phyloP scores from a whole-genome alignment of 2,797 vertebrate genomes.

The Acanthis flammea region DNA sequence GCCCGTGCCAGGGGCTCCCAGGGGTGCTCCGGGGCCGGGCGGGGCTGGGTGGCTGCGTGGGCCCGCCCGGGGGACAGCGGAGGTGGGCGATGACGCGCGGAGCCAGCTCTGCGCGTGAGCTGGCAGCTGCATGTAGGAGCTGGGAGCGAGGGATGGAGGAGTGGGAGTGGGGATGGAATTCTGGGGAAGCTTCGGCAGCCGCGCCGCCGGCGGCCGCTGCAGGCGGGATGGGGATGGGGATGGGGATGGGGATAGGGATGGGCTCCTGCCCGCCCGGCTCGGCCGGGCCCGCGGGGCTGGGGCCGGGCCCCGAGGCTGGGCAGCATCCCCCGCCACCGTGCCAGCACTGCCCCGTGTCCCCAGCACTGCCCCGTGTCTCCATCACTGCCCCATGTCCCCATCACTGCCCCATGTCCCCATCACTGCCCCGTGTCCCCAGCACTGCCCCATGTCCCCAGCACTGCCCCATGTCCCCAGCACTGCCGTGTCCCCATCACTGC shows the following conservation, averaged over 20 bases:
- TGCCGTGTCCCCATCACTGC: too few species aligned
- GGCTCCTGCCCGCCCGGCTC: neutral
- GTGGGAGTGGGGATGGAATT: neutral
- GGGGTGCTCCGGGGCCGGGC: neutral
- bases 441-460: too few species aligned
- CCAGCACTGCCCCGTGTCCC: neutral
- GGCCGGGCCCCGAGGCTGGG: neutral
- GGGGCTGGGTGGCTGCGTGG: neutral
- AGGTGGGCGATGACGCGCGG: slow-evolving; percentile 30
- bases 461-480: too few species aligned
- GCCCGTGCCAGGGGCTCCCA: neutral
- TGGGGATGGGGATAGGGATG: too few species aligned
- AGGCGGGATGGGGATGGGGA: accelerated
- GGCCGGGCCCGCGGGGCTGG: neutral
- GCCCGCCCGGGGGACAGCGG: neutral
- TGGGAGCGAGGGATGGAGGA: neutral
- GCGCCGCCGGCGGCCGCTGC: too few species aligned
- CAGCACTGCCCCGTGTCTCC: too few species aligned
- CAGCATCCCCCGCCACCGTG: accelerated
- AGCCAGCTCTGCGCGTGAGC: slow-evolving; percentile 13
- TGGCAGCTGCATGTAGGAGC: slow-evolving; percentile 44
- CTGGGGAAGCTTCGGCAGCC: neutral
- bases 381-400: too few species aligned
- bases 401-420: too few species aligned
- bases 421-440: too few species aligned